These are phyloP conservation scores for Volucella zonaria DNA, from an alignment of 2,888 invertebrate species.

Conservation along the genomic window DNA sequence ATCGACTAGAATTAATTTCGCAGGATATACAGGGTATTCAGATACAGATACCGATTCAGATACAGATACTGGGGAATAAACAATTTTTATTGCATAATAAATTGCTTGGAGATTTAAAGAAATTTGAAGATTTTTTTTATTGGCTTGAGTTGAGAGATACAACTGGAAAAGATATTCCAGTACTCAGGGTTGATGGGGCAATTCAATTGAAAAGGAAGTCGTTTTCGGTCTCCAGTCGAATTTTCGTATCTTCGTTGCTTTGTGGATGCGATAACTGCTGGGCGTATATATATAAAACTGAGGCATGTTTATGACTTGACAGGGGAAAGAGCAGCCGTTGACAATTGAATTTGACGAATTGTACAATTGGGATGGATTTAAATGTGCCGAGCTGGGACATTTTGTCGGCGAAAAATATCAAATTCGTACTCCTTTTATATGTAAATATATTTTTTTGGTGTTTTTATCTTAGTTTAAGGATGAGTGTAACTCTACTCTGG, in stretches of 20 bases:
- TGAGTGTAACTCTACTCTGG: no score
- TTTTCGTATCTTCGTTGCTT: neutral
- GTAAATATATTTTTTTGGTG: no score
- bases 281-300: neutral
- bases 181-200: neutral
- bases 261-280: constrained; percentile 2
- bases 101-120: constrained; percentile 20
- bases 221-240: constrained; percentile 6
- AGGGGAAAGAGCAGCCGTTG: neutral
- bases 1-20: neutral
- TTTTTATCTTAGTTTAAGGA: no score
- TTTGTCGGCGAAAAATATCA: neutral
- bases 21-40: neutral
- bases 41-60: no score
- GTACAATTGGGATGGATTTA: constrained; percentile 1
- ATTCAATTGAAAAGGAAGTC: neutral
- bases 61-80: constrained; percentile 15
- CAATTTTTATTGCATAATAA: constrained; percentile 40
- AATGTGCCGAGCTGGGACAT: neutral
- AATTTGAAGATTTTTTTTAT: constrained; percentile 18
- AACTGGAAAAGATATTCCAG: constrained; percentile 1
- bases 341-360: neutral
- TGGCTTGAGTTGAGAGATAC: neutral
- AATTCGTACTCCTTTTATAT: no score
- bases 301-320: neutral